phyloP scores from a whole-genome alignment of 2,888 invertebrate genomes.

The Marasmarcha lunaedactyla region DNA sequence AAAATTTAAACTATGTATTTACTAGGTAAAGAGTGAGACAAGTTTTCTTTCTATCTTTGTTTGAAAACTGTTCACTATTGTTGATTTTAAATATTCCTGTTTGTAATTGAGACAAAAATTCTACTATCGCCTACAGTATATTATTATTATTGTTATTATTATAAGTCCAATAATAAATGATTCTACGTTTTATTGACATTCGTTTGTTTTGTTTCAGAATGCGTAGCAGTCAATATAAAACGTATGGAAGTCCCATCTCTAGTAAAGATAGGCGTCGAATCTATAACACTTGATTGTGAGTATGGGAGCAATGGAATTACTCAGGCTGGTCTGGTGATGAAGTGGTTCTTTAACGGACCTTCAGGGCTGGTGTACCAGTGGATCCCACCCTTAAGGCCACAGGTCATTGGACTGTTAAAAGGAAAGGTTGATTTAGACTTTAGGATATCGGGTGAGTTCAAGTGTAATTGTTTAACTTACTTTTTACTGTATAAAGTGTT shows the following conservation, averaged over 20 bases:
- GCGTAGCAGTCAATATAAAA: conserved; percentile 57
- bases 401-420: conserved; percentile 56
- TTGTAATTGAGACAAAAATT: too few species aligned
- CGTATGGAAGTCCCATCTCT: conserved; percentile 47
- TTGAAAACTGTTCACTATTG: too few species aligned
- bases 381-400: conserved; percentile 57
- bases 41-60: too few species aligned
- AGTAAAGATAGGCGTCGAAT: conserved; percentile 46
- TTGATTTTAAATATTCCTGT: too few species aligned
- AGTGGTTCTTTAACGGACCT: conserved; percentile 63
- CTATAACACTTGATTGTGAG: conserved; percentile 45
- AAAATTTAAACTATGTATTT: too few species aligned
- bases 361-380: conserved; percentile 58
- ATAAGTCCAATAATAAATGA: too few species aligned
- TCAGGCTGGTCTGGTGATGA: conserved; percentile 47
- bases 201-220: conserved; percentile 38
- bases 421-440: conserved; percentile 54
- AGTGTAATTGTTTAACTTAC: too few species aligned
- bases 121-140: too few species aligned
- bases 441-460: conserved; percentile 47
- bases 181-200: too few species aligned
- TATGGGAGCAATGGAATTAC: conserved; percentile 29
- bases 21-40: too few species aligned
- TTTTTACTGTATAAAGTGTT: too few species aligned
- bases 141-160: too few species aligned